Evolutionary conservation across 2,888 invertebrate genomes (phyloP).

Genomic region (Asteroscopus sphinx): DNA sequence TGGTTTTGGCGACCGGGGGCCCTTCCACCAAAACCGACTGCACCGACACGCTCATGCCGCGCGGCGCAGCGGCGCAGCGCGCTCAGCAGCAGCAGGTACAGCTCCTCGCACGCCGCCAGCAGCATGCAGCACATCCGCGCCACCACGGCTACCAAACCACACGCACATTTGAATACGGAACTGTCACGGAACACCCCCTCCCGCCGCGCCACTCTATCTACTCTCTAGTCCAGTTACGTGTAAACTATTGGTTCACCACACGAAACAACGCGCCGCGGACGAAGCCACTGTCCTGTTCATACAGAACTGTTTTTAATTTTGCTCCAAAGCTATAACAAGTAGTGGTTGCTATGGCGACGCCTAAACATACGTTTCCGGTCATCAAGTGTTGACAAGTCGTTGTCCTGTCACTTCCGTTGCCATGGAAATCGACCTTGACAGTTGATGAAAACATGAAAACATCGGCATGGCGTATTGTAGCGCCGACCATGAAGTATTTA

Average conservation of each 20-base stretch:
- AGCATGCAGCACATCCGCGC: conserved; percentile 77
- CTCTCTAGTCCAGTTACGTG: not conserved
- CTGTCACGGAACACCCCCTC: conserved; percentile 17
- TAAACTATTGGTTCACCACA: conserved; percentile 11
- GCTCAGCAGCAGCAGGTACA: conserved; percentile 61
- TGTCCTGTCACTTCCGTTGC: conserved; percentile 52
- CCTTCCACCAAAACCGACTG: conserved; percentile 82
- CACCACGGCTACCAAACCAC: not conserved
- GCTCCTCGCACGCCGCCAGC: conserved; percentile 71
- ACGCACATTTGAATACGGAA: conserved; percentile 47
- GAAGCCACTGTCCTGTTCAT: conserved; percentile 18
- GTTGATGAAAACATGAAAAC: conserved; percentile 8
- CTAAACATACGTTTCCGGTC: conserved; percentile 70
- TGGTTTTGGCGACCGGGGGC: conserved; percentile 72
- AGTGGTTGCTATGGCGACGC: conserved; percentile 68
- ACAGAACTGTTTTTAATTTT: conserved; percentile 56
- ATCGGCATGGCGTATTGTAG: not conserved
- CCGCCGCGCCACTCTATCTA: not conserved
- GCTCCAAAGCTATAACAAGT: conserved; percentile 47
- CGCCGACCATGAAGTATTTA: no score
- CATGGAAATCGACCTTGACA: conserved; percentile 47
- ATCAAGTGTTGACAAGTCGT: conserved; percentile 55
- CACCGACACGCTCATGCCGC: conserved; percentile 79
- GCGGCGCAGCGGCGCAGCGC: conserved; percentile 35
- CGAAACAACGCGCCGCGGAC: conserved; percentile 19